phyloP scores from a whole-genome alignment of 2,797 vertebrate genomes.

The Mormyrus proboscirostris region DNA sequence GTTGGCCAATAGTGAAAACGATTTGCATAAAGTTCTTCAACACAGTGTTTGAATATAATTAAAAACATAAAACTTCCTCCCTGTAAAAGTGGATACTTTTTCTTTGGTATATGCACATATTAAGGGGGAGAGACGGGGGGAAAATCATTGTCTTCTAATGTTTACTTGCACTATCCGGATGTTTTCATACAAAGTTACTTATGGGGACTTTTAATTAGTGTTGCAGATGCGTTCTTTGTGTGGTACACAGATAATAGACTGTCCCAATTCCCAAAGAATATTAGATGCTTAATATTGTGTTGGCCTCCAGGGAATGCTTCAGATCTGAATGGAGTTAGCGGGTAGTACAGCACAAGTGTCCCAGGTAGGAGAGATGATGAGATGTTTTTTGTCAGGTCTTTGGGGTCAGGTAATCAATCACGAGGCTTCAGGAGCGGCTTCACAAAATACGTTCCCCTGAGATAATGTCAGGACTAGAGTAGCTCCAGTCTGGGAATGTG shows the following conservation, averaged over 20 bases:
- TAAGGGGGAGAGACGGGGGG: neutral
- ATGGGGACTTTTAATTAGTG: neutral
- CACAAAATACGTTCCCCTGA: neutral
- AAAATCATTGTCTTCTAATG: neutral
- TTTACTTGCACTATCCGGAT: neutral
- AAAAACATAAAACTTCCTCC: neutral
- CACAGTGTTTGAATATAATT: neutral
- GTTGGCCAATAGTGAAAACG: neutral
- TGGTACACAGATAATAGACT: neutral
- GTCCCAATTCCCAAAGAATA: constrained; percentile 5
- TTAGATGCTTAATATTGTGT: neutral
- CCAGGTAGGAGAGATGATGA: neutral
- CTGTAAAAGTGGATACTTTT: neutral
- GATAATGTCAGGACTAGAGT: neutral
- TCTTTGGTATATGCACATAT: neutral
- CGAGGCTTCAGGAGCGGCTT: neutral
- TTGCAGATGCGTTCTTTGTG: neutral
- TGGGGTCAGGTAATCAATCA: neutral
- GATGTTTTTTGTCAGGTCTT: neutral
- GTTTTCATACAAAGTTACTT: neutral
- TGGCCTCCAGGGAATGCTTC: neutral
- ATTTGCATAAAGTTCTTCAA: neutral
- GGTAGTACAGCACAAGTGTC: neutral
- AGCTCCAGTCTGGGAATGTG: neutral
- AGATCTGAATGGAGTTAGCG: neutral